Evolutionary conservation across 2,113 vertebrate species (phyloP).

Genomic region (Cygnus buccinator): DNA sequence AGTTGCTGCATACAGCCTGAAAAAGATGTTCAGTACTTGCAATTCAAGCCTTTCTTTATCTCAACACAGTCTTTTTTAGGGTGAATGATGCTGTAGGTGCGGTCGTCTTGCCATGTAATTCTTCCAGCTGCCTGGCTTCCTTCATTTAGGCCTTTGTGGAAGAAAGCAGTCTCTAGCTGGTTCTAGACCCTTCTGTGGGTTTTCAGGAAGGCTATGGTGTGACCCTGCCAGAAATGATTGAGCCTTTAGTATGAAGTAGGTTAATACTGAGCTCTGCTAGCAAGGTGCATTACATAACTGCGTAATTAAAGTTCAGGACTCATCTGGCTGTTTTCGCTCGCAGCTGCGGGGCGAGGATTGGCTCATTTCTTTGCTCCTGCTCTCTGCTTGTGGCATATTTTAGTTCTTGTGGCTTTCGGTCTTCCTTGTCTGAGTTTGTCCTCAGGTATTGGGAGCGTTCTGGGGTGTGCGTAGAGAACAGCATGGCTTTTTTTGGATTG

Average conservation of each 20-base stretch:
- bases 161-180: background rate
- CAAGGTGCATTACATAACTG: background rate
- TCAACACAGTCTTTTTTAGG: rapidly evolving
- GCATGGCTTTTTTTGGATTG: rapidly evolving
- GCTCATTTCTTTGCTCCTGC: background rate
- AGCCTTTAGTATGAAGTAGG: background rate
- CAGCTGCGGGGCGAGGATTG: background rate
- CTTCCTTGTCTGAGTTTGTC: background rate
- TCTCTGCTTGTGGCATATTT: background rate
- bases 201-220: background rate
- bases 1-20: background rate
- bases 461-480: rapidly evolving
- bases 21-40: background rate
- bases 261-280: background rate
- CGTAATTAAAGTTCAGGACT: background rate
- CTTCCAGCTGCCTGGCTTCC: background rate
- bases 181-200: constrained; percentile 20
- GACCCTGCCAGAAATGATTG: background rate
- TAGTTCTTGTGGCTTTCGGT: background rate
- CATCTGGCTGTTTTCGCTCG: rapidly evolving
- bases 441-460: rapidly evolving
- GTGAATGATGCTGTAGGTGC: background rate
- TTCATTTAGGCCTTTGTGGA: background rate
- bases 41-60: background rate
- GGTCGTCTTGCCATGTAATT: background rate